Evolutionary conservation across 2,888 invertebrate species (phyloP), one percentile per base, ranked within the genome.

Genomic region (Iselma pallidipennis): DNA sequence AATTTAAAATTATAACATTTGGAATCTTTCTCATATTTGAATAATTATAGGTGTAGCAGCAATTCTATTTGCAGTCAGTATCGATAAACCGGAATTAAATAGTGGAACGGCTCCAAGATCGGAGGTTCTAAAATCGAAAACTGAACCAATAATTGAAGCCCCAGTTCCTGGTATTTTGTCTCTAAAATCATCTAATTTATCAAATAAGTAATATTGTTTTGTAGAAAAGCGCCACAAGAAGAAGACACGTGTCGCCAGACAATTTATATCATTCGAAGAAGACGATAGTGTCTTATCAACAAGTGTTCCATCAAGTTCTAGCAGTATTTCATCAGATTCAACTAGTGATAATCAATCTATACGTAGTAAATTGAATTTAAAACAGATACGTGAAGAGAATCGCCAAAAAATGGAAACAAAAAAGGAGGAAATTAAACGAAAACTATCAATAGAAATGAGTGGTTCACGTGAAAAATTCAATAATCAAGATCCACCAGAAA

Each of bases 21-120:
- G 4, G 42, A 28, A 48, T 53, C 52, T 2, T 52, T 33, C 2
- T 6, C 4, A 31, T 57, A 19, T 65, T 37, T 26, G 14, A 12
- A 28, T 45, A 45, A 45, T 61, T 66, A 45, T 16, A 92, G 94
- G 93, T 68, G 86, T 98, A 78, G 91, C 91, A 68, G 90, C 94
- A 55, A 91, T 97, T 76, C 84, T 97, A 68, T 98, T 98, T 84
- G 97, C 98, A 21, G 88, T 97, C 77, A 91, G 89, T 75, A 92
- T 96, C 63, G 96, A 97, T 83, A 92, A 92, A 80, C 85, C 89
- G 26, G 92, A 94, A 77, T 84, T 95, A 58, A 92, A 91, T 86
- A 80, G 84, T 82, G 79, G 78, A 66, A 63, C 85, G 81, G 76
- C 79, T 74, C 74, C 85, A 82, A 73, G 81, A 76, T 68, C 79